Evolutionary conservation across 1,140 invertebrate species (phyloP), one percentile per base, ranked within the genome.

Genomic region (Drosophila ohnishii): DNA sequence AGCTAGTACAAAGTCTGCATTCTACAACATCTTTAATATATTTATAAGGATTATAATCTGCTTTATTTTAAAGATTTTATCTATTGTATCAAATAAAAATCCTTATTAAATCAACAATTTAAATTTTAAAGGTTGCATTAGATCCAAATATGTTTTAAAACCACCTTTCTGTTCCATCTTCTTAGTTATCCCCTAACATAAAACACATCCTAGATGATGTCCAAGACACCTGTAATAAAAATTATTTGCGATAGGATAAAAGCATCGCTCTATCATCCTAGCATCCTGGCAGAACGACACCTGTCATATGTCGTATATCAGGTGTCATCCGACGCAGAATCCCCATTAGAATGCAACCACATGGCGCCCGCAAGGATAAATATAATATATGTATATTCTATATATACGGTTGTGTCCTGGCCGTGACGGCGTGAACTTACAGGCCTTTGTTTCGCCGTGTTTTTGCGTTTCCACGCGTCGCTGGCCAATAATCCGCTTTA

Each of bases 401-500:
- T 30, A 16, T 50, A 51, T 39, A 44, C 28, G 48, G 5, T 5
- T 16, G n/a, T 0, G 51, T 61, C 67, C 73, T 75, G 48, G 61
- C 72, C 57, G 56, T 70, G 69, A 74, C 42, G 69, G 69, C 51
- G 53, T 72, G 73, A 76, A 86, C 83, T 86, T 87, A 86, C 83
- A 61, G 56, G 82, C 67, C 75, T 86, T 82, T 82, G 59, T 73
- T 77, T 79, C 51, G 60, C 55, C 69, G 64, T 76, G 35, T 65
- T 47, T 63, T 77, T 63, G 57, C 51, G 40, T 62, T 78, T 67
- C 60, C 67, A 77, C 77, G 62, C 76, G 78, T 53, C 50, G 77
- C 60, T 64, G 74, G 76, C 73, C 71, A 66, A 75, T 86, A 86
- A 86, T 86, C 82, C 82, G 82, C 82, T 82, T 86, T 86, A 66